Evolutionary conservation across 2,888 invertebrate species (phyloP).

Genomic region (Ephialtes manifestator): DNA sequence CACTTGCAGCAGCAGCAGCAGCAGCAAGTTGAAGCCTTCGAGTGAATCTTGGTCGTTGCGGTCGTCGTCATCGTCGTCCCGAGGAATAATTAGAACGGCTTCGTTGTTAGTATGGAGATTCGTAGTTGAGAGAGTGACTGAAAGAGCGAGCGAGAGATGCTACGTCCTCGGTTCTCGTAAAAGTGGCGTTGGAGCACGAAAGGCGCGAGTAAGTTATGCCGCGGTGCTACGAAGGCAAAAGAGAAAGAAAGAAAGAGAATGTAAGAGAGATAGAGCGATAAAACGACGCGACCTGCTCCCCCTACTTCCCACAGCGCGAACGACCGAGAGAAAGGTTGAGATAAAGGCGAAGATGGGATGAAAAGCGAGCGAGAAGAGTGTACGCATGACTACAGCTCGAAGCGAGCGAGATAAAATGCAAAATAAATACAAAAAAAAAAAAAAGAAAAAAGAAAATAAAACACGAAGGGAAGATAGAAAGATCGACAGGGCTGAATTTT

Average conservation of each 20-base stretch:
- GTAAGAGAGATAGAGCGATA: neutral
- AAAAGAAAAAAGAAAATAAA: conserved; percentile 7
- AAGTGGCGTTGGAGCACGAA: conserved; percentile 40
- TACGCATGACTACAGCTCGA: neutral
- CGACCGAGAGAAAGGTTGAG: conserved; percentile 18
- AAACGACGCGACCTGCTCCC: conserved; percentile 10
- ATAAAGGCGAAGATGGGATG: conserved; percentile 12
- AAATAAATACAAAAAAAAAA: neutral
- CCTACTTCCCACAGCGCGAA: conserved; percentile 4
- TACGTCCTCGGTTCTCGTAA: conserved; percentile 38
- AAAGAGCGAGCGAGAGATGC: conserved; percentile 15
- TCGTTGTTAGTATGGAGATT: conserved; percentile 80
- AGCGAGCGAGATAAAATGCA: conserved; percentile 11
- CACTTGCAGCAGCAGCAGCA: neutral
- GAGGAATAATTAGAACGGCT: conserved; percentile 80
- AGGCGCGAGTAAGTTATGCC: conserved; percentile 35
- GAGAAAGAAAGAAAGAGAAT: conserved; percentile 9
- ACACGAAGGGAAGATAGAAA: conserved; percentile 25
- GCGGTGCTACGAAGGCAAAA: conserved; percentile 23
- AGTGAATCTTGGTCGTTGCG: conserved; percentile 47
- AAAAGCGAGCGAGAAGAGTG: conserved; percentile 30
- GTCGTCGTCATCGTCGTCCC: conserved; percentile 71
- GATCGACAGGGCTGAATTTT: conserved; percentile 49
- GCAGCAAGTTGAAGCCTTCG: too few relatives aligned
- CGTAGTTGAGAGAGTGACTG: conserved; percentile 68